phyloP scores from a whole-genome alignment of 2,113 vertebrate species.

The Gambusia holbrooki region DNA sequence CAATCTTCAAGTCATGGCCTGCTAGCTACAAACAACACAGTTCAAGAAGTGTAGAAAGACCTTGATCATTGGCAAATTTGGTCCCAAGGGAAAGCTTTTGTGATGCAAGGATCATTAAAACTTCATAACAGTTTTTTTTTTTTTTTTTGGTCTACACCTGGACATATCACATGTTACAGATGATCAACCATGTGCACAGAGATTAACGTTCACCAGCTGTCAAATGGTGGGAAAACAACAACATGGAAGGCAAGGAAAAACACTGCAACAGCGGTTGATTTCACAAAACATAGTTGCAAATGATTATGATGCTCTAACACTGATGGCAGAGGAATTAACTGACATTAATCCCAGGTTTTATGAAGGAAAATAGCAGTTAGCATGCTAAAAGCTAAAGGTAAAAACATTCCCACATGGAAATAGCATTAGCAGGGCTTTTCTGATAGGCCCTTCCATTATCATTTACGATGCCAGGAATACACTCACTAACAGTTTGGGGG shows the following conservation, averaged over 20 bases:
- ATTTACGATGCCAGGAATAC: neutral
- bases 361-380: neutral
- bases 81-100: conserved; percentile 20
- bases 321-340: neutral
- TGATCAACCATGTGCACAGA: conserved; percentile 66
- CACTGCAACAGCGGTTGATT: conserved; percentile 4
- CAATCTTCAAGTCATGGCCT: conserved; percentile 38
- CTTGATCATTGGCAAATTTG: conserved; percentile 25
- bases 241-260: conserved; percentile 16
- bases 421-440: neutral
- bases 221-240: conserved; percentile 62
- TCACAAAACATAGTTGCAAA: neutral
- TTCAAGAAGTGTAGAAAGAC: conserved; percentile 20
- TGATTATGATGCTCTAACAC: neutral
- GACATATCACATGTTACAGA: conserved; percentile 56
- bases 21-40: conserved; percentile 18
- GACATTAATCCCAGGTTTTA: neutral
- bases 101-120: conserved; percentile 45
- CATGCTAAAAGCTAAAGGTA: neutral
- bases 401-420: conserved; percentile 7
- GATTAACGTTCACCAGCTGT: conserved; percentile 63
- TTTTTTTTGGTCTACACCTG: conserved; percentile 53
- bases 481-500: neutral
- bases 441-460: neutral
- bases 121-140: conserved; percentile 42